Evolutionary conservation across 2,888 invertebrate genomes (phyloP).

Genomic region (Cistogaster globosa): DNA sequence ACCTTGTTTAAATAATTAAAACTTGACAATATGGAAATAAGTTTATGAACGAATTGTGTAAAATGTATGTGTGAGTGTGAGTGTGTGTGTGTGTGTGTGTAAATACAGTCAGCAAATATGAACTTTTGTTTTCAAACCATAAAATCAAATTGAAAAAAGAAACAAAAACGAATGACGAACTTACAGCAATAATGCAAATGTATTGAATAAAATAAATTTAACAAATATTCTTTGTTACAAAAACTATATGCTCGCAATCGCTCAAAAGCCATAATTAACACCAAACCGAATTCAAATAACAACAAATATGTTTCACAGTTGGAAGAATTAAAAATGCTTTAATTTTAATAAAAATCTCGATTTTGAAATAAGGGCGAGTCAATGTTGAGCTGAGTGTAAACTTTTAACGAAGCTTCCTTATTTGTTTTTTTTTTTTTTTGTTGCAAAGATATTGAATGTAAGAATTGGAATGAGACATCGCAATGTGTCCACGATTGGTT

Average conservation of each 20-base stretch:
- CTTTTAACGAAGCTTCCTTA: no score
- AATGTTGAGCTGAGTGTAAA: no score
- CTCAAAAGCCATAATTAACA: conserved; percentile 22
- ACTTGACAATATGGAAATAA: conserved; percentile 63
- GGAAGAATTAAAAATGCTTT: neutral
- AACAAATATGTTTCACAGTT: neutral
- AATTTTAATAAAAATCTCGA: no score
- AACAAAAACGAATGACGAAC: neutral
- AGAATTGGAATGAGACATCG: no score
- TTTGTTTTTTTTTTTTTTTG: no score
- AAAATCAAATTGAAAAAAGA: conserved; percentile 9
- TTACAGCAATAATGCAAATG: conserved; percentile 38
- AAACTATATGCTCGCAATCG: neutral
- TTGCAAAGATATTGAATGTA: no score
- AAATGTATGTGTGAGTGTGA: neutral
- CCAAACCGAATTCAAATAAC: conserved; percentile 5
- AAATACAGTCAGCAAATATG: conserved; percentile 25
- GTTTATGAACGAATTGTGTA: conserved; percentile 14
- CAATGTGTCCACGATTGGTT: no score
- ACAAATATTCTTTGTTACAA: conserved; percentile 24
- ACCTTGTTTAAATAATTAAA: conserved; percentile 69
- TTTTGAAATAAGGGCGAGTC: no score
- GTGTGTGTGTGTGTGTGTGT: neutral
- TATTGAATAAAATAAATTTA: conserved; percentile 32
- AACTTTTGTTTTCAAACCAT: conserved; percentile 33